Percentiles rank a stretch among this genome's conserved stretches.
Conservation (phyloP, 2,888 invertebrate genomes). For the Neoaliturus tenellus region DNA sequence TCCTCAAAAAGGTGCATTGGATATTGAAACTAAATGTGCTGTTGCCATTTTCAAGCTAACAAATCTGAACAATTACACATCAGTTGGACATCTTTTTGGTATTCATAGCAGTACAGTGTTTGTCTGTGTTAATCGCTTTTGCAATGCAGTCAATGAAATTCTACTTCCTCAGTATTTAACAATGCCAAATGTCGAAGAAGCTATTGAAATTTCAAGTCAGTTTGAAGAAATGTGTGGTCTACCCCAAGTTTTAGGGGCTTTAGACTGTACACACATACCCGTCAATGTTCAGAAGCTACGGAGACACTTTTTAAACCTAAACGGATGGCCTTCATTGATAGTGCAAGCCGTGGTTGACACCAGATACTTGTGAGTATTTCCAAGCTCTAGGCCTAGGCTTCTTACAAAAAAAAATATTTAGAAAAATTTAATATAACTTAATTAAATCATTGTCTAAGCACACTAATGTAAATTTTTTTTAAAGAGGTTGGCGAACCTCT, state of each 20-base stretch:
- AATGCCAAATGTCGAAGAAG: conserved; percentile 1
- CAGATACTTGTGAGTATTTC: not conserved
- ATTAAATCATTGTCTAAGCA: too few relatives aligned
- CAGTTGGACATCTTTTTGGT: not conserved
- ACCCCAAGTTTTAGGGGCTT: conserved; percentile 5
- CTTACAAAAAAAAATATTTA: too few relatives aligned
- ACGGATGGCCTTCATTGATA: conserved; percentile 1
- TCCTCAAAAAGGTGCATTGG: not conserved
- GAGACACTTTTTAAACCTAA: not conserved
- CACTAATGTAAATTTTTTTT: too few relatives aligned
- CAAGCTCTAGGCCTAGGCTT: too few relatives aligned
- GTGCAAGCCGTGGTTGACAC: not conserved
- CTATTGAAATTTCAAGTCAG: not conserved
- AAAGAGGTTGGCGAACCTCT: too few relatives aligned
- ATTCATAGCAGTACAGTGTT: conserved; percentile 23
- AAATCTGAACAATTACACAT: not conserved
- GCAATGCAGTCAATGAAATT: conserved; percentile 1
- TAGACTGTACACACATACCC: not conserved
- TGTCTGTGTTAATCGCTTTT: not conserved
- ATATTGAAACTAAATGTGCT: conserved; percentile 13
- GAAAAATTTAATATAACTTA: too few relatives aligned
- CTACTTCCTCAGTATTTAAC: conserved; percentile 7
- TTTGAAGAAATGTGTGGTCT: conserved; percentile 7
- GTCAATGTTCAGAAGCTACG: conserved; percentile 10
- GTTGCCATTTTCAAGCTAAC: conserved; percentile 11